These are phyloP conservation scores for Andrena bicolor DNA, from an alignment of 2,888 invertebrate genomes.

Conservation along the genomic window DNA sequence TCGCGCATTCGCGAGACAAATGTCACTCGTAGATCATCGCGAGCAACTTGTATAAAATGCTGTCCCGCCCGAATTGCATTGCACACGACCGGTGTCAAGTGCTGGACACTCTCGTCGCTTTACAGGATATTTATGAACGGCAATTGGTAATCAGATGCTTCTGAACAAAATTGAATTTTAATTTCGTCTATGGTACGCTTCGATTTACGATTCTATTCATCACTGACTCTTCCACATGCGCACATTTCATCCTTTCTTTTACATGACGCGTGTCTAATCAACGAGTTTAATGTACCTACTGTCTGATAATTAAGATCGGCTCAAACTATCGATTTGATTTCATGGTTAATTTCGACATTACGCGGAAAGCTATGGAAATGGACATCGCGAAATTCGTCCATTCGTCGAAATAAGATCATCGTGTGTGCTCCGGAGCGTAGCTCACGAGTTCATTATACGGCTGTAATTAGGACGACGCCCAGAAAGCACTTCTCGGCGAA, in stretches of 20 bases:
- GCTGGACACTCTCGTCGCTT: neutral
- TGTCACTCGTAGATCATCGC: slow-evolving; percentile 40
- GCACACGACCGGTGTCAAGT: neutral
- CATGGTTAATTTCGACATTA: neutral
- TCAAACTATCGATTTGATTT: neutral
- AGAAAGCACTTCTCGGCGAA: slow-evolving; percentile 62
- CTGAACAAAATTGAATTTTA: neutral
- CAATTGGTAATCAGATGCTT: slow-evolving; percentile 7
- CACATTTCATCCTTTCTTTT: no score
- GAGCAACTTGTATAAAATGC: slow-evolving; percentile 33
- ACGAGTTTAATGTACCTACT: no score
- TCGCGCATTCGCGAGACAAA: slow-evolving; percentile 16
- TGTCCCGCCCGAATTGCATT: neutral
- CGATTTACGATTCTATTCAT: neutral
- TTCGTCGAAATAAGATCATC: slow-evolving; percentile 68
- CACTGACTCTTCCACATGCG: no score
- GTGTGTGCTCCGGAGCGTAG: slow-evolving; percentile 53
- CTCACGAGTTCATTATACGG: slow-evolving; percentile 70
- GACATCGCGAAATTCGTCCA: slow-evolving; percentile 13
- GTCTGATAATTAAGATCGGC: no score
- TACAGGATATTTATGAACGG: slow-evolving; percentile 13
- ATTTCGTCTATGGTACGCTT: neutral
- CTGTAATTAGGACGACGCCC: slow-evolving; percentile 73
- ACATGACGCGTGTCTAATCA: no score
- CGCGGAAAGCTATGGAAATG: neutral